Evolutionary conservation across 2,113 vertebrate genomes (phyloP), one percentile per base, ranked within the genome.

Genomic region (Neomonachus schauinslandi): DNA sequence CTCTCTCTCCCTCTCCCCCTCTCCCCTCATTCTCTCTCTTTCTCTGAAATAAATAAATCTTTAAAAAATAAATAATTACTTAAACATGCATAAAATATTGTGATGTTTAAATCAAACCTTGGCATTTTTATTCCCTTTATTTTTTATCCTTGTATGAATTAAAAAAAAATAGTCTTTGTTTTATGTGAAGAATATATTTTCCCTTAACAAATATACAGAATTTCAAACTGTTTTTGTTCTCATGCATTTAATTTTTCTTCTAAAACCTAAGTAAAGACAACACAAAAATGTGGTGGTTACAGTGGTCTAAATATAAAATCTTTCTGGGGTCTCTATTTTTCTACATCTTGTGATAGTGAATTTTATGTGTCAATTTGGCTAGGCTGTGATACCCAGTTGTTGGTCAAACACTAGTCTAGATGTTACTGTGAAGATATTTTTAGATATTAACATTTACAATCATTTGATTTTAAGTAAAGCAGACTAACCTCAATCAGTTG

Each of bases 61-160:
- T 69, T 69, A 4, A n/a, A n/a, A 61, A 61, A 57, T 76, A 84
- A 82, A 57, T 57, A 57, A 57, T 7, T 57, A 95, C 91, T 55
- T 59, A 92, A 77, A 76, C 55, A 67, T 36, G 21, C 7, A 39
- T 31, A 83, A 85, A 86, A 71, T 81, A 97, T 86, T 94, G 95
- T 95, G 91, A 97, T 83, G 61, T 80, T 93, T 97, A 95, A 98
- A 83, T 91, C 53, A 96, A 95, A 88, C n/a, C 49, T 31, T 91
- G 42, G 72, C 72, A 93, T 97, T 97, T 94, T 33, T 79, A 88
- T 86, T 93, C 15, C 36, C 63, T 74, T 85, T 94, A 88, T 77
- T 79, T 82, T 94, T 95, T 42, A 93, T 49, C 3, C 49, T 49
- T 22, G 1, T 59, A 46, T 69, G 16, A 85, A 85, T 33, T 9